phyloP scores from a whole-genome alignment of 1,140 invertebrate species.

The Oncopeltus fasciatus region DNA sequence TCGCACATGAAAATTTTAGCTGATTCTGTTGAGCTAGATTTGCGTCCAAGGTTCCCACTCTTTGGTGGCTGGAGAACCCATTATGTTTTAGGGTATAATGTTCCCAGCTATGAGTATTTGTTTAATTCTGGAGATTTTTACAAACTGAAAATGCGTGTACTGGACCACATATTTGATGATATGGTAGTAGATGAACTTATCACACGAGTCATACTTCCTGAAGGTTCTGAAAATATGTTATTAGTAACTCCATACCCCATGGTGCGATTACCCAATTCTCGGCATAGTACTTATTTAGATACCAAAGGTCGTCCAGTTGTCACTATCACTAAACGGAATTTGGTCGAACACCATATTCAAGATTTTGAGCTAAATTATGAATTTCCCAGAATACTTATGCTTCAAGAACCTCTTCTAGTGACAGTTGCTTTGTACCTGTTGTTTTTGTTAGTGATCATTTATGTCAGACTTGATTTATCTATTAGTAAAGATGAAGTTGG shows the following conservation, averaged over 20 bases:
- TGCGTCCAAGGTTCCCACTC: conserved; percentile 88
- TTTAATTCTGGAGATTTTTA: conserved; percentile 67
- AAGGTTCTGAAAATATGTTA: conserved; percentile 71
- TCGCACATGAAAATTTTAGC: conserved; percentile 75
- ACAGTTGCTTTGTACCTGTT: conserved; percentile 76
- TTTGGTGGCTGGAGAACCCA: conserved; percentile 99
- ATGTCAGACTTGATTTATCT: conserved; percentile 90
- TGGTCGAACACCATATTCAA: conserved; percentile 94
- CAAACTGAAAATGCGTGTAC: conserved; percentile 74
- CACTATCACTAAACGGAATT: conserved; percentile 67
- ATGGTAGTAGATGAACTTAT: conserved; percentile 85
- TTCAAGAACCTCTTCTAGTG: conserved; percentile 85
- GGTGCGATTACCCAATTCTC: conserved; percentile 51
- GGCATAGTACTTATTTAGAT: conserved; percentile 91
- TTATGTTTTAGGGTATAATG: conserved; percentile 92
- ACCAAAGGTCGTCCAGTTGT: conserved; percentile 83
- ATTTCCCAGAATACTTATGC: conserved; percentile 69
- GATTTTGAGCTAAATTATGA: conserved; percentile 58
- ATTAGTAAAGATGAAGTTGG: conserved; percentile 44
- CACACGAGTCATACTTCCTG: conserved; percentile 86
- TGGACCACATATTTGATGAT: conserved; percentile 95
- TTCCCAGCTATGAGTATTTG: conserved; percentile 92
- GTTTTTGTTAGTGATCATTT: conserved; percentile 84
- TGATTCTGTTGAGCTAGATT: conserved; percentile 86
- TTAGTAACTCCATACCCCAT: conserved; percentile 72